Evolutionary conservation across 2,888 invertebrate species (phyloP), one percentile per base, ranked within the genome.

Genomic region (Drosophila recens): DNA sequence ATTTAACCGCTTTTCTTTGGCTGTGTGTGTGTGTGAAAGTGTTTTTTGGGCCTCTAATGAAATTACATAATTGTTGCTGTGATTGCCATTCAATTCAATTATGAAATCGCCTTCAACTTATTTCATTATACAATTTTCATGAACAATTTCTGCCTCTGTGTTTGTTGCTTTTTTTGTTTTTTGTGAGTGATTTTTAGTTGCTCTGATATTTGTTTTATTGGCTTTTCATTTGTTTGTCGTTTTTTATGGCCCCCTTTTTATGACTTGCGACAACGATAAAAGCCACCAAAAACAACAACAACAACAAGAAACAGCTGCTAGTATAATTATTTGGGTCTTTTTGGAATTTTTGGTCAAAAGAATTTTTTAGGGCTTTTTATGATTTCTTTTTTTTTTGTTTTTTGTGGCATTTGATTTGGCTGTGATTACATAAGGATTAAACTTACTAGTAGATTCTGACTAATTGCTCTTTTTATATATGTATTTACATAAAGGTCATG

Each of bases 191-290:
- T 61, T 61, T 61, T 43, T 61, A 40, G 49, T 33, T 74, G 67
- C 70, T 78, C 72, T 81, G 84, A 79, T 84, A 76, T 84, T 82
- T 81, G 82, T 76, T 83, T 87, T 84, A 84, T 87, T 82, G 73
- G 82, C 38, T 69, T 81, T 79, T 66, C 79, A 87, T 84, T 81
- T 79, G 80, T 74, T 66, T 72, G n/a, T 72, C 17, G 43, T 20
- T 46, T 46, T 58, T 73, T 62, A 75, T 53, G 67, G 52, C 73
- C 67, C 53, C 51, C 27, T 27, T 64, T 82, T 82, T 86, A 82
- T 72, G 87, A 66, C 62, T 67, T 67, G 33, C 23, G 65, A 63
- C 23, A 63, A 63, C 78, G 72, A 78, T 75, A 80, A 80, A 86
- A 52, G 51, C 15, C 52, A 65, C 38, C 23, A 57, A 58, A 40